These are phyloP conservation scores for Synanthedon vespiformis DNA, from an alignment of 2,888 invertebrate genomes.

Conservation along the genomic window DNA sequence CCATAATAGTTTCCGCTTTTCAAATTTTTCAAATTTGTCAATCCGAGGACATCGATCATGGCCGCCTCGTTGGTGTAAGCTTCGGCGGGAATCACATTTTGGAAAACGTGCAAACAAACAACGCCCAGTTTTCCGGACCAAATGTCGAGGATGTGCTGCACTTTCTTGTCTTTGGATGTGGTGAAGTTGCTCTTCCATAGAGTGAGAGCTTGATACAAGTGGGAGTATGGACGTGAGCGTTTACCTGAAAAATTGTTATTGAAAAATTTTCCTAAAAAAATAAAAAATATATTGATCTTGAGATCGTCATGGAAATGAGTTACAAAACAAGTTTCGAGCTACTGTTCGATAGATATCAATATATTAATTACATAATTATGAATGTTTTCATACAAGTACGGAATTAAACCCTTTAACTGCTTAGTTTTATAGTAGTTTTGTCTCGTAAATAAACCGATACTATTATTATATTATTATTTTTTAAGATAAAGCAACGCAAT, in stretches of 20 bases:
- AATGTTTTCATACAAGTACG: too few species aligned
- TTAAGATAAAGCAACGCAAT: too few species aligned
- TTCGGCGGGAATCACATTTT: slow-evolving; percentile 90
- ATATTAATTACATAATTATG: too few species aligned
- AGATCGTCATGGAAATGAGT: too few species aligned
- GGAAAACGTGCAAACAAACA: slow-evolving; percentile 90
- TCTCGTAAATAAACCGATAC: too few species aligned
- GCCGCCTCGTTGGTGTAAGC: slow-evolving; percentile 94
- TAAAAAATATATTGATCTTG: too few species aligned
- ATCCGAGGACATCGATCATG: slow-evolving; percentile 90
- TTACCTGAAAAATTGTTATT: slow-evolving; percentile 55
- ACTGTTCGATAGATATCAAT: too few species aligned
- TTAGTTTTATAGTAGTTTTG: too few species aligned
- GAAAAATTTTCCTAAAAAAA: too few species aligned
- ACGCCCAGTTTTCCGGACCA: slow-evolving; percentile 89
- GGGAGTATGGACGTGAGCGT: slow-evolving; percentile 87
- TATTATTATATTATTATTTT: too few species aligned
- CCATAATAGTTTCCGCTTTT: slow-evolving; percentile 89
- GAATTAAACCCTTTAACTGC: too few species aligned
- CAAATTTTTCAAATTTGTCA: slow-evolving; percentile 81
- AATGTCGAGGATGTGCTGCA: slow-evolving; percentile 85
- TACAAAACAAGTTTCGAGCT: too few species aligned
- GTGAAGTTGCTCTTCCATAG: slow-evolving; percentile 68
- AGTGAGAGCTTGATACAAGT: slow-evolving; percentile 89
- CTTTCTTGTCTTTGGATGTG: slow-evolving; percentile 69